Evolutionary conservation across 2,113 vertebrate genomes (phyloP), one percentile per base, ranked within the genome.

Genomic region (Albula glossodonta): DNA sequence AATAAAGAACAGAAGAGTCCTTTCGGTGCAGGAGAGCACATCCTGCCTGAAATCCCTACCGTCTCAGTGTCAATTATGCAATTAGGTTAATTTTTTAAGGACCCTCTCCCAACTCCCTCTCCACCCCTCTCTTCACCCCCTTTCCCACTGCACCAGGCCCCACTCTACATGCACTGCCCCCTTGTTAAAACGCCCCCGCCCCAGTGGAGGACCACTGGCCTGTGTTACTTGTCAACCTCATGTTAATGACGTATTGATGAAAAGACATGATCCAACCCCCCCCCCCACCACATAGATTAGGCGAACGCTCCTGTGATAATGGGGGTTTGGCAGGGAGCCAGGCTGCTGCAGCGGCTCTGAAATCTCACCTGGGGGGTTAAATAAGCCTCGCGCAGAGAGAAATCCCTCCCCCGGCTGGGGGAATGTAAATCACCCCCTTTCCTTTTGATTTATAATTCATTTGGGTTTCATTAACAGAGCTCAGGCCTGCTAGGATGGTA

Each of bases 391-490:
- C 7, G n/a, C 31, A n/a, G n/a, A 74, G 70, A 74, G 70, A 31
- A 19, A 74, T n/a, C n/a, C 70, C 70, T 74, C 31, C 22, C 70
- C 70, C 31, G 70, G 70, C 70, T 74, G 70, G 70, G 70, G 70
- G 31, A 74, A 74, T 74, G 70, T n/a, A 74, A 74, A 74, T 74
- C 5, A n/a, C 70, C 70, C 70, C 70, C 31, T 74, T 8, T 25
- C 31, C 70, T 74, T 74, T 74, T 74, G 70, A 74, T 74, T 74
- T 74, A 74, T 74, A 25, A 74, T 74, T 74, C 70, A 74, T 74
- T 74, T 31, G n/a, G 22, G 31, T 74, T 31, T 22, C n/a, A 31
- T 31, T 22, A 8, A 8, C 25, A 25, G 22, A 25, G 70, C 31
- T 31, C 6, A 74, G 70, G 70, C 17, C n/a, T 74, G 22, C 70